These are phyloP conservation scores for Cherax destructor DNA, from an alignment of 1,140 invertebrate species.

Conservation along the genomic window DNA sequence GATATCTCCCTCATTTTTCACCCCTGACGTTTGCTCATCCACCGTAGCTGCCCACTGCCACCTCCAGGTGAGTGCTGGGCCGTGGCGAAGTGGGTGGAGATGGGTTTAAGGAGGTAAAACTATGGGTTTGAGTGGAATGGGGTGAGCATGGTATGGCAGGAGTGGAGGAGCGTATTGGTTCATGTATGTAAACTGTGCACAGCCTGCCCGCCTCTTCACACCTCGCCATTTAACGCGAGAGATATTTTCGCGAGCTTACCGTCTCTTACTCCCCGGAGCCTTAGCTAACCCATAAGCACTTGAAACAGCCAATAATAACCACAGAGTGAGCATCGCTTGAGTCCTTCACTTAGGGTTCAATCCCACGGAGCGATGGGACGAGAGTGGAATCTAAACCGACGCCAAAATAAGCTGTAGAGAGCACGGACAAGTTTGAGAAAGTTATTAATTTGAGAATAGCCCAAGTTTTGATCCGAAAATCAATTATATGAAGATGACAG, in stretches of 20 bases:
- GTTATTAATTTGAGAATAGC: constrained; percentile 72
- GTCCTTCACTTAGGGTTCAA: background rate
- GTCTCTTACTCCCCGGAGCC: no score
- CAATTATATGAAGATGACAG: constrained; percentile 72
- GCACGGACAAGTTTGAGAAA: constrained; percentile 68
- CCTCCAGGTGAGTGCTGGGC: no score
- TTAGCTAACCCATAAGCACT: background rate
- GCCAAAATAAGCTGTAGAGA: constrained; percentile 35
- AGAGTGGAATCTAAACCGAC: background rate
- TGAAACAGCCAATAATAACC: background rate
- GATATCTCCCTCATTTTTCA: background rate
- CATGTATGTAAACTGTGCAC: constrained; percentile 68
- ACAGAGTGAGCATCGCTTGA: background rate
- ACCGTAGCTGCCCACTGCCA: no score
- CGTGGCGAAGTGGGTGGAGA: background rate
- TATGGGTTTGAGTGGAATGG: constrained; percentile 9
- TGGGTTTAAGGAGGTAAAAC: background rate
- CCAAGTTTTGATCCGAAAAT: constrained; percentile 73
- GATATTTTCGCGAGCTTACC: constrained; percentile 41
- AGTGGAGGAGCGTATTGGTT: constrained; percentile 56
- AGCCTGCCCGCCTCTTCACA: constrained; percentile 57
- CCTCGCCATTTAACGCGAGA: constrained; percentile 23
- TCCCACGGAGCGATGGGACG: background rate
- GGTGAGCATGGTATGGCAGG: constrained; percentile 28
- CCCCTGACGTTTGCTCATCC: background rate